These are phyloP conservation scores for Halcyon senegalensis DNA, from an alignment of 2,113 vertebrate species.

Conservation along the genomic window DNA sequence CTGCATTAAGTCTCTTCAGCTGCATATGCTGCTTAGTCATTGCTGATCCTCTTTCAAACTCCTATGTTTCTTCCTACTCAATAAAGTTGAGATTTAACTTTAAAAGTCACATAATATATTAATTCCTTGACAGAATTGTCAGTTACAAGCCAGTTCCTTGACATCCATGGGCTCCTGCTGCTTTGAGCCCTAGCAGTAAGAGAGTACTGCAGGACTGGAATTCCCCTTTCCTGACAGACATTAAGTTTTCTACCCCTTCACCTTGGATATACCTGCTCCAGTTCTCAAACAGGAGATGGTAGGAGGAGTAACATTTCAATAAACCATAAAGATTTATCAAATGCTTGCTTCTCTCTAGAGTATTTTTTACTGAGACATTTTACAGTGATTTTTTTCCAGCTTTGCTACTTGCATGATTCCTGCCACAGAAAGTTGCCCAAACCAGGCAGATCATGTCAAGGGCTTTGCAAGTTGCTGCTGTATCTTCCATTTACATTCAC, in stretches of 20 bases:
- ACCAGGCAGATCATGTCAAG: not conserved
- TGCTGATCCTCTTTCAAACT: not conserved
- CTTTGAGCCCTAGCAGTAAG: not conserved
- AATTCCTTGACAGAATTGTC: not conserved
- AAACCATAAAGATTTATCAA: not conserved
- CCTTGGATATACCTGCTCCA: rapidly evolving
- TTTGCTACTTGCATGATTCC: not conserved
- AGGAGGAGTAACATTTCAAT: not conserved
- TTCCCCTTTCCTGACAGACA: not conserved
- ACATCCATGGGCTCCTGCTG: not conserved
- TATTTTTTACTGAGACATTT: not conserved
- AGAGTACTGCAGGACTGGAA: not conserved
- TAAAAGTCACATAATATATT: not conserved
- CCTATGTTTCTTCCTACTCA: not conserved
- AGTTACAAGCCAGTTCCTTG: not conserved
- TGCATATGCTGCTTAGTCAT: not conserved
- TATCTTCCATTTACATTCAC: not conserved
- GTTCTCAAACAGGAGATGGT: not conserved
- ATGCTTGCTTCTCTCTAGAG: not conserved
- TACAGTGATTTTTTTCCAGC: not conserved
- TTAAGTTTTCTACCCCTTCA: not conserved
- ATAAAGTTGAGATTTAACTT: not conserved
- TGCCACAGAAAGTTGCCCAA: not conserved
- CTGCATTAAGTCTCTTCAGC: not conserved
- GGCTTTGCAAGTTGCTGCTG: not conserved